These are phyloP conservation scores for Lasiurus borealis DNA, from an alignment of 2,113 vertebrate species.

Conservation along the genomic window DNA sequence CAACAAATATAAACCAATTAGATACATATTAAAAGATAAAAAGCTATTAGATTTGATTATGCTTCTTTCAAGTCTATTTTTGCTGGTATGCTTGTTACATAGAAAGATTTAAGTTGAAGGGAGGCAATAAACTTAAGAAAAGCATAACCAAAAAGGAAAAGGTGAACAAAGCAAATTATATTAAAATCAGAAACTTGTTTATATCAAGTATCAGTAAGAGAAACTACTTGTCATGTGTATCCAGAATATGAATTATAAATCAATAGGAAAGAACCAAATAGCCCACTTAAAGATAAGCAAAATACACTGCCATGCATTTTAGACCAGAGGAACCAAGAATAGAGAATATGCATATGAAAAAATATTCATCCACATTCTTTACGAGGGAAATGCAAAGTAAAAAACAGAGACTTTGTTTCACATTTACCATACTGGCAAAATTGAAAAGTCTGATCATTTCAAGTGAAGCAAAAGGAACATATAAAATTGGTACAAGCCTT, in stretches of 20 bases:
- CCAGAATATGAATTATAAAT: background rate
- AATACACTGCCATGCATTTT: background rate
- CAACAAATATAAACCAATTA: conserved; percentile 13
- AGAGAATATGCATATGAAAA: background rate
- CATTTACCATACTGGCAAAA: background rate
- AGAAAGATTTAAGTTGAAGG: background rate
- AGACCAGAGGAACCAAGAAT: background rate
- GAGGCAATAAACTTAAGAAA: conserved; percentile 10
- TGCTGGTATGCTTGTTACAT: background rate
- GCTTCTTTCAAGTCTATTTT: background rate
- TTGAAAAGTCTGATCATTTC: background rate
- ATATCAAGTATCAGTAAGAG: background rate
- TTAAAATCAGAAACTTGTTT: background rate
- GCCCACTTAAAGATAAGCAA: background rate
- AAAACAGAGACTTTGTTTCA: background rate
- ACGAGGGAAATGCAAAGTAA: background rate
- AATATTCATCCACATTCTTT: background rate
- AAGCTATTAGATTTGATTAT: background rate
- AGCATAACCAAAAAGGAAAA: conserved; percentile 16
- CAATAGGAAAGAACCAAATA: background rate
- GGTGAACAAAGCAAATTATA: background rate
- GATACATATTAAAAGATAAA: background rate
- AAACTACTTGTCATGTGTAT: background rate
- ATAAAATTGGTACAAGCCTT: background rate
- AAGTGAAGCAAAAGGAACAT: background rate